These are phyloP conservation scores for Rattus norvegicus DNA, from an alignment of 2,113 vertebrate species.

Conservation along the genomic window DNA sequence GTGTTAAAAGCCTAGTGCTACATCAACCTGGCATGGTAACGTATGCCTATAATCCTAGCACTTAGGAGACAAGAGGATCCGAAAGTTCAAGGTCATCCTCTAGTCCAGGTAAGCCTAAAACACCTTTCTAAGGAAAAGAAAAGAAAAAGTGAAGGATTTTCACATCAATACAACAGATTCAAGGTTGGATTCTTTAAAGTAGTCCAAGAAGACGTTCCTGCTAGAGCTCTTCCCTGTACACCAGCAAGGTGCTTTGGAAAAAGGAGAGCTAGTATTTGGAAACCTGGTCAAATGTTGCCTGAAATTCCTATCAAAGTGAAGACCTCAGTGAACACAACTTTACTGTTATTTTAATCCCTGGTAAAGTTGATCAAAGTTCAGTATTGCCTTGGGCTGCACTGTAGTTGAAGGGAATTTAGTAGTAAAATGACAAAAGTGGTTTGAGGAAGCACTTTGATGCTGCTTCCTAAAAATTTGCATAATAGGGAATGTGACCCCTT, in stretches of 20 bases:
- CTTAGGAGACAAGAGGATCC: background rate
- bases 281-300: conserved; percentile 30
- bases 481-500: conserved; percentile 21
- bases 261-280: conserved; percentile 18
- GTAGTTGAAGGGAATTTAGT: background rate
- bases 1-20: background rate
- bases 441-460: background rate
- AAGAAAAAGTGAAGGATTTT: background rate
- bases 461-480: background rate
- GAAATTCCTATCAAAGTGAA: background rate
- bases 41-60: no score
- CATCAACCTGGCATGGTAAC: background rate
- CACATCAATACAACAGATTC: background rate
- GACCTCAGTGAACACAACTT: background rate
- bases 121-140: background rate
- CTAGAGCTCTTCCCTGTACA: conserved; percentile 9
- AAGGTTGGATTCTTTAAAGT: conserved; percentile 52
- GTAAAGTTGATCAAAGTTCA: background rate
- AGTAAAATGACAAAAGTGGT: conserved; percentile 33
- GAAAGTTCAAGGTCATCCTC: background rate
- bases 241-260: conserved; percentile 18
- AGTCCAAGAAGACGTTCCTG: background rate
- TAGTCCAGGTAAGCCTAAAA: background rate
- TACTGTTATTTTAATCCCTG: background rate
- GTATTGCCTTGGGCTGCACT: conserved; percentile 40